These are phyloP conservation scores for Rhyacophila brunnea DNA, from an alignment of 1,140 invertebrate species.

Conservation along the genomic window DNA sequence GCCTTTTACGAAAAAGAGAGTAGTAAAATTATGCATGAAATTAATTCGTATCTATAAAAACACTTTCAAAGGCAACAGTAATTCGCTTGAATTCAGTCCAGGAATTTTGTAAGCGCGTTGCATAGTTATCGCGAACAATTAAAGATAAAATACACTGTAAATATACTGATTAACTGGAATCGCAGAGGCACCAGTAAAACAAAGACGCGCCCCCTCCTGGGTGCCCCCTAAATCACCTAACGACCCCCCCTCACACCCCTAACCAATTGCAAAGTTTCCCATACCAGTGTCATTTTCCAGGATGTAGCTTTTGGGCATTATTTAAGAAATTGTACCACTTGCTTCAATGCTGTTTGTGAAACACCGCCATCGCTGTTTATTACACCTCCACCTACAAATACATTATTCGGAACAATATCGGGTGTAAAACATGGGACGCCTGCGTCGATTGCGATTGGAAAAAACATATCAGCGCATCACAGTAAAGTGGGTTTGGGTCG, in stretches of 20 bases:
- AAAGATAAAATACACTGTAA: slow-evolving; percentile 27
- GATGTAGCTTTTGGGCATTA: slow-evolving; percentile 21
- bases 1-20: no score
- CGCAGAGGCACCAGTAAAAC: slow-evolving; percentile 31
- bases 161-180: slow-evolving; percentile 31
- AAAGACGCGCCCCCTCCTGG: slow-evolving; percentile 17
- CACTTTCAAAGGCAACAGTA: no score
- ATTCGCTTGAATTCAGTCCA: no score
- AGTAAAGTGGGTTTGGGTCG: no score
- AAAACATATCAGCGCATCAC: no score
- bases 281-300: background rate
- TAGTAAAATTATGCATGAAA: no score
- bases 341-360: slow-evolving; percentile 35
- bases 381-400: slow-evolving; percentile 32
- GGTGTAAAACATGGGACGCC: slow-evolving; percentile 13
- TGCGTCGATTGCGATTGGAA: slow-evolving; percentile 8
- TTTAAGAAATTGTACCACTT: slow-evolving; percentile 35
- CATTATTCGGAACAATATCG: slow-evolving; percentile 34
- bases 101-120: slow-evolving; percentile 13
- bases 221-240: background rate
- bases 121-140: slow-evolving; percentile 15
- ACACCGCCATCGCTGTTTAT: slow-evolving; percentile 33
- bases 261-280: background rate
- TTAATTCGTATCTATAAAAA: no score
- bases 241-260: background rate